Base-by-base conservation (phyloP, 2,797 vertebrate species). In the Cyprinodon diabolis region DNA sequence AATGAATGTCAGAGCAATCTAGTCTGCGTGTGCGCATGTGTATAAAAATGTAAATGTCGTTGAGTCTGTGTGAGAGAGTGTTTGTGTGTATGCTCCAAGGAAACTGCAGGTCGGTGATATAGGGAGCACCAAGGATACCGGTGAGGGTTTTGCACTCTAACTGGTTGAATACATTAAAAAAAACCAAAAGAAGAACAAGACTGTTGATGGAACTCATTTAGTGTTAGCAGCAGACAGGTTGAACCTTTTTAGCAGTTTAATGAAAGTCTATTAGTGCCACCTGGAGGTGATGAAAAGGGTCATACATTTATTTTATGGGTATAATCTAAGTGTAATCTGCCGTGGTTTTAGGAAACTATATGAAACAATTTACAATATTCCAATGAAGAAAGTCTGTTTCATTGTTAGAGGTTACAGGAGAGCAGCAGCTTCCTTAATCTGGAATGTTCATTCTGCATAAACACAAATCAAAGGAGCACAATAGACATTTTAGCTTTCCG, bases 141-240 rank as follows among this genome's bases (percentile, higher is more conserved):
- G 21, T 68, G 80, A 90, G 82, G 79, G 78, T 63, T 81, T 71
- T 84, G 79, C 80, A 80, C 37, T 40, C 66, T 84, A 71, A 66
- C 74, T 74, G 76, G 69, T 87, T 81, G 52, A 86, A 79, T 83
- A 85, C 85, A 88, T 86, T 71, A 75, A 56, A 80, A 80, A 83
- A 84, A 86, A 76, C 60, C 68, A 72, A 8, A 43, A 43, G 40
- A 43, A 30, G 62, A 77, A 79, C 68, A 75, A 57, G 47, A 19
- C 14, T 51, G 54, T 11, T 8, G 37, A 72, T 70, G 47, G 49
- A 75, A 79, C 71, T 79, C 37, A 74, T 60, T 54, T 67, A 45
- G 17, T 45, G 68, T 17, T 1, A 72, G 68, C 63, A 43, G 60
- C 55, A 52, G 54, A 45, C 57, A 13, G 52, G 66, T 21, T 23